phyloP scores from a whole-genome alignment of 2,888 invertebrate species.

The Andrena minutula region DNA sequence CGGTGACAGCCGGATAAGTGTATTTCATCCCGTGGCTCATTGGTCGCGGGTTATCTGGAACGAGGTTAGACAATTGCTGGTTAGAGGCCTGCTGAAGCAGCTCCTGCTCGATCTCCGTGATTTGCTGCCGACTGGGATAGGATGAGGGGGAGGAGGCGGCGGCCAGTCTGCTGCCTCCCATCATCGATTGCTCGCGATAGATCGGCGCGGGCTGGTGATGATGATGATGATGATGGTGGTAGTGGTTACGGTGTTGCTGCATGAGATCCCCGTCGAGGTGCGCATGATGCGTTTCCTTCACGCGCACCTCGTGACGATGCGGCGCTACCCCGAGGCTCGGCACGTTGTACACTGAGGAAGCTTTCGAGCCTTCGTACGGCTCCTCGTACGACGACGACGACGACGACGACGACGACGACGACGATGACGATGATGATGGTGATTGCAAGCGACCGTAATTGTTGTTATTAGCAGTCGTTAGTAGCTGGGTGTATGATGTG shows the following conservation, averaged over 20 bases:
- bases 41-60: conserved; percentile 81
- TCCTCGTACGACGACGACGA: conserved; percentile 56
- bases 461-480: conserved; percentile 75
- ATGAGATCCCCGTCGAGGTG: conserved; percentile 60
- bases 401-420: conserved; percentile 60
- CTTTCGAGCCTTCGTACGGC: conserved; percentile 32
- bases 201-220: conserved; percentile 43
- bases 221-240: conserved; percentile 54
- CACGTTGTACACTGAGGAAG: conserved; percentile 35
- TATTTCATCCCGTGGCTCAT: conserved; percentile 78
- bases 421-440: conserved; percentile 62
- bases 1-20: conserved; percentile 70
- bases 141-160: conserved; percentile 25
- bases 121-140: conserved; percentile 59
- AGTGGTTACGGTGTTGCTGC: conserved; percentile 49
- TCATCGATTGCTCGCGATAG: conserved; percentile 61
- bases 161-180: conserved; percentile 27
- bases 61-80: conserved; percentile 81
- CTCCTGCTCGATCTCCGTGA: conserved; percentile 71
- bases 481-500: conserved; percentile 67
- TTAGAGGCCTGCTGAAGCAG: conserved; percentile 74
- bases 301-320: conserved; percentile 62
- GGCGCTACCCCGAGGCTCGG: conserved; percentile 17
- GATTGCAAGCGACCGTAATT: conserved; percentile 75
- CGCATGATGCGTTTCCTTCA: conserved; percentile 62